Conservation (phyloP, 2,113 vertebrate species). For the Ophiodon elongatus region DNA sequence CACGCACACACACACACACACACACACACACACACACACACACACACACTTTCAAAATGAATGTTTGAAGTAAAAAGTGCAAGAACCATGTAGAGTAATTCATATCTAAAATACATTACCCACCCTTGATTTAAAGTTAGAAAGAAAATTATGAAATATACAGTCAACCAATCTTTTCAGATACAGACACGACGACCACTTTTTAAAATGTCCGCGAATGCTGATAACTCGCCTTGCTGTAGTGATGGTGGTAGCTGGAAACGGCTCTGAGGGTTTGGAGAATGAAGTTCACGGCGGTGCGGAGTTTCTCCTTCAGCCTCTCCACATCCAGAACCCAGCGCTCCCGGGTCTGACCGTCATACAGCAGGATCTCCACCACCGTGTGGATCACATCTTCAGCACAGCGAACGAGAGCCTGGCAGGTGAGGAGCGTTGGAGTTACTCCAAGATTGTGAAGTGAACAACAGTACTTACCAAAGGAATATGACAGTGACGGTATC, state of each 20-base stretch:
- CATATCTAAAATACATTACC: no score
- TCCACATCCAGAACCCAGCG: conserved; percentile 72
- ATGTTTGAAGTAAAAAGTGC: no score
- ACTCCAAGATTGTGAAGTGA: no score
- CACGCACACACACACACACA: no score
- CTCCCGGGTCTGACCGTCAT: conserved; percentile 36
- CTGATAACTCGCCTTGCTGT: conserved; percentile 68
- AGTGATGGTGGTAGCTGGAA: conserved; percentile 74
- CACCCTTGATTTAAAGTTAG: no score
- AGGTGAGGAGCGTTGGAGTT: no score
- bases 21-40: no score
- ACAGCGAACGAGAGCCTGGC: conserved; percentile 71
- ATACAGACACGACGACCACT: neutral
- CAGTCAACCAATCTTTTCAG: neutral
- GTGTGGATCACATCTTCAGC: conserved; percentile 77
- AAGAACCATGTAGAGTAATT: no score
- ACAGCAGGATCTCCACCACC: conserved; percentile 29
- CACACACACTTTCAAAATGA: no score
- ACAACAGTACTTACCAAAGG: neutral
- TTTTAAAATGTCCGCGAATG: neutral
- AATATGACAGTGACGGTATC: neutral
- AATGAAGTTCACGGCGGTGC: conserved; percentile 53
- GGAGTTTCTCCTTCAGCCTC: conserved; percentile 70
- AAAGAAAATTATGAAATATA: no score
- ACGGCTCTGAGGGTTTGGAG: conserved; percentile 73